Evolutionary conservation across 2,797 vertebrate genomes (phyloP), one percentile per base, ranked within the genome.

Genomic region (Pseudomugil tenellus): DNA sequence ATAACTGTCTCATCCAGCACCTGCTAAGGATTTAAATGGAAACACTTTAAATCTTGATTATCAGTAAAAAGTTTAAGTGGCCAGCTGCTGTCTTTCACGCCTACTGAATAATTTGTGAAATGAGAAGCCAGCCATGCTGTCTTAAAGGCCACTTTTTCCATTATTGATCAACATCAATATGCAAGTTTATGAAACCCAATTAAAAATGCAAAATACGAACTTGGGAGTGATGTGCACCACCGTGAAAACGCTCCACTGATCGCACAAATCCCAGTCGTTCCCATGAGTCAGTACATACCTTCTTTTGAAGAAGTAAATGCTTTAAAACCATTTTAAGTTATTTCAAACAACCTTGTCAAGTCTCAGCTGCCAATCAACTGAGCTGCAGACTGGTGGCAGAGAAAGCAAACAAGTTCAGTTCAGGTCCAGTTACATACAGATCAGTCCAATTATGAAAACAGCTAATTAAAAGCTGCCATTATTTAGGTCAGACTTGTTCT

Each of bases 1-100:
- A 26, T 51, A 14, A 58, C 53, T 14, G 10, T 26, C 58, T 55
- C 63, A 43, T 58, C 59, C 7, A 1, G 59, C 29, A 53, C 56
- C 59, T 63, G 76, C 63, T 32, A 29, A 26, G 58, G 29, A 60
- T 75, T 78, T 43, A 71, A 81, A 81, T 75, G 61, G 63, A 75
- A 80, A 76, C 71, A 72, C 65, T 76, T 76, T 31, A 58, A 66
- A 72, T 77, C 46, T 72, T 52, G 67, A 81, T 80, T 48, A 73
- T 72, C 69, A 65, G n/a, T 72, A 1, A 82, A 83, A 84, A 63
- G 59, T 76, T 53, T 79, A 86, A 84, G 70, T 58, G 69, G 71
- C 64, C 68, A 68, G 67, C 82, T 80, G 74, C 68, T 70, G 60
- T 63, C 69, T 67, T 66, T 49, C 48, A 49, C 37, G 60, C 21